Evolutionary conservation across 1,140 invertebrate species (phyloP), one percentile per base, ranked within the genome.

Genomic region (Leptestheria dahalacensis): DNA sequence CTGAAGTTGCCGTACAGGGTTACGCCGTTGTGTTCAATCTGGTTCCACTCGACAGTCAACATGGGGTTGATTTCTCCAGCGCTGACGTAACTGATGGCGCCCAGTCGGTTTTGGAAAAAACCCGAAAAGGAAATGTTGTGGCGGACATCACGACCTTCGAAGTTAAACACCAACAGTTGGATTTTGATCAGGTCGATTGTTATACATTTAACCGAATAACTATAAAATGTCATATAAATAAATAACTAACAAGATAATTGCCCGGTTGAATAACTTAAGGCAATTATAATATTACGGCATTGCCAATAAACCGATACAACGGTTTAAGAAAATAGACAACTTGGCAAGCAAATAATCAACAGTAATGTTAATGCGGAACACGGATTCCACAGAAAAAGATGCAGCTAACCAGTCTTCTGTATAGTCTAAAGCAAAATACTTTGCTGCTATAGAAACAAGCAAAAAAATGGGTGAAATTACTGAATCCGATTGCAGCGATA

Each of bases 51-150:
- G 0, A 99, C 74, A 0, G 90, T 88, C 15, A 99, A 73, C 46
- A 88, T 82, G 0, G 96, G 96, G 68, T 94, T 96, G 0, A 95
- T 86, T 77, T 99, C 96, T 1, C 96, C 95, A 0, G 90, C 91
- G 47, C 87, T 91, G 24, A 82, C 78, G 66, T 94, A 94, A 15
- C 80, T 78, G 1, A 99, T 74, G 0, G 90, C 94, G 2, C 94
- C 94, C 68, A 88, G 82, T 61, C 84, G 80, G 66, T 98, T 97
- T 26, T 85, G 80, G 11, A 78, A 77, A 47, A 98, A 82, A 49
- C 85, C 74, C 1, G 88, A 89, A 70, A 86, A 82, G 0, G 89
- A 87, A 58, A 99, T 81, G 65, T 92, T 93, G 68, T 99, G 92
- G 62, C 87, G 82, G 0, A 91, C 83, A 68, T 91, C 89, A 1